phyloP scores from a whole-genome alignment of 2,797 vertebrate species.

The Xenops minutus region DNA sequence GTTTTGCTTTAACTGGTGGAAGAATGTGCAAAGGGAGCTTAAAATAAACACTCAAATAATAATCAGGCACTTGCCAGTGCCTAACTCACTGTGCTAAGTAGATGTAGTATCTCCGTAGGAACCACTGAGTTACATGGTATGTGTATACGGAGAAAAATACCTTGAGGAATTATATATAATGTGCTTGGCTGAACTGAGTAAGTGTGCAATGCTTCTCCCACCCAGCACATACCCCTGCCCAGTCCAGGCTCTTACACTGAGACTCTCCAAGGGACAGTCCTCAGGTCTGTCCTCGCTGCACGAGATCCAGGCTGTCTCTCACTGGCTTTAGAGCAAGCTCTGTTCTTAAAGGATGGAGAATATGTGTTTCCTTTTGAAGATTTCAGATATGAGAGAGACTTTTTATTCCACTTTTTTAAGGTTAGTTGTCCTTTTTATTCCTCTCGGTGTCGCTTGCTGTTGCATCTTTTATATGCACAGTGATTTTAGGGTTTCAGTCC shows the following conservation, averaged over 20 bases:
- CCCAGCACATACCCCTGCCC: neutral
- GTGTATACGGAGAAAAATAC: neutral
- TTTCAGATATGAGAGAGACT: neutral
- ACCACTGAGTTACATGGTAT: neutral
- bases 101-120: neutral
- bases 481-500: constrained; percentile 31
- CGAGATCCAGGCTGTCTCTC: neutral
- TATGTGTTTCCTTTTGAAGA: neutral
- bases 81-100: neutral
- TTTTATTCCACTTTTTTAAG: constrained; percentile 42
- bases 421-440: constrained; percentile 50
- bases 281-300: neutral
- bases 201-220: neutral
- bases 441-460: neutral
- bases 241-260: neutral
- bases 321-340: rapidly evolving
- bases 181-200: neutral
- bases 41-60: constrained; percentile 16
- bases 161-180: neutral
- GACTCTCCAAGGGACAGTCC: neutral
- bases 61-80: neutral
- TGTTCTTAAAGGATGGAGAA: neutral
- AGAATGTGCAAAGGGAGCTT: neutral
- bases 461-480: neutral
- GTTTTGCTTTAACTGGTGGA: neutral